phyloP scores from a whole-genome alignment of 2,888 invertebrate genomes.

The Troides helena region DNA sequence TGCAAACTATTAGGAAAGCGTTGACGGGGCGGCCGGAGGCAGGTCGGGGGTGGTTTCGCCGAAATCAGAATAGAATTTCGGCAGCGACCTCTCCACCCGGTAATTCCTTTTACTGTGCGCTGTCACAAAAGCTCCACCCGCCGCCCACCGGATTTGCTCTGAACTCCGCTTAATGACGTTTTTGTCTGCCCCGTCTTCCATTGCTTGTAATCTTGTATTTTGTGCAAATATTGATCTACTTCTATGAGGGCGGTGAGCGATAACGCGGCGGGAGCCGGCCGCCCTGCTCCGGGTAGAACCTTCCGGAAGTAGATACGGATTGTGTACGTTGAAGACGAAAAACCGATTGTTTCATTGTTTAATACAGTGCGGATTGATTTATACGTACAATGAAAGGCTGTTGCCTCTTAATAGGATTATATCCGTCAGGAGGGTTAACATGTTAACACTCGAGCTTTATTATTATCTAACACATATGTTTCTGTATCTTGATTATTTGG shows the following conservation, averaged over 20 bases:
- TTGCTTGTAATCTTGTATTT: conserved; percentile 40
- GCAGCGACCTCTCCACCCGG: conserved; percentile 35
- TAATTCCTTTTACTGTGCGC: conserved; percentile 41
- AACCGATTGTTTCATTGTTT: conserved; percentile 12
- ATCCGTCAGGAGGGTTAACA: not conserved
- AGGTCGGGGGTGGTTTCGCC: conserved; percentile 15
- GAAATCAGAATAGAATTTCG: conserved; percentile 37
- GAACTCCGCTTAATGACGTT: conserved; percentile 45
- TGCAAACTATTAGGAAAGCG: conserved; percentile 22
- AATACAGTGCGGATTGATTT: conserved; percentile 6
- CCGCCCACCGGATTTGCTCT: conserved; percentile 39
- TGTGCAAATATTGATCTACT: conserved; percentile 39
- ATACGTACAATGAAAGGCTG: conserved; percentile 12
- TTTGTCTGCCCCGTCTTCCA: conserved; percentile 40
- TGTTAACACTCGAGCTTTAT: not conserved
- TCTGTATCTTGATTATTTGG: not conserved
- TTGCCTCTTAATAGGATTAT: conserved; percentile 11
- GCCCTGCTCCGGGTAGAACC: not conserved
- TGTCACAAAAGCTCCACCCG: conserved; percentile 36
- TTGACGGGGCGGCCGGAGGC: conserved; percentile 19
- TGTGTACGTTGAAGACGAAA: conserved; percentile 2
- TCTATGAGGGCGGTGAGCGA: conserved; percentile 16
- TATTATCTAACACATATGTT: not conserved
- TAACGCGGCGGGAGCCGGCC: not conserved
- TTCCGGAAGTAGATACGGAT: conserved; percentile 16